Evolutionary conservation across 2,113 vertebrate genomes (phyloP), one percentile per base, ranked within the genome.

Genomic region (Nycticryphes semicollaris): DNA sequence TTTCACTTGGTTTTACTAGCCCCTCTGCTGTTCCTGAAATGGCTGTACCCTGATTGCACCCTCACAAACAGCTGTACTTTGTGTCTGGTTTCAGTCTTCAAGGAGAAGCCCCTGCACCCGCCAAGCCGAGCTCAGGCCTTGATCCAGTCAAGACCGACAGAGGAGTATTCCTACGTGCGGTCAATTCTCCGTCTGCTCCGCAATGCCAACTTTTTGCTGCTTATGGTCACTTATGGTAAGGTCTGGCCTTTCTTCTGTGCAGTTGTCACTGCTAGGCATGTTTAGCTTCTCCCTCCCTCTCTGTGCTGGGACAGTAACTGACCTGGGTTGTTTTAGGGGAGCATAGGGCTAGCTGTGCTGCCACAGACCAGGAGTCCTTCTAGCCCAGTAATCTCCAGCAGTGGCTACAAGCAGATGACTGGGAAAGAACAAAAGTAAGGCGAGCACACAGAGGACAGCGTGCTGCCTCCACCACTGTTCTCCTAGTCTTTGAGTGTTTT

Each of bases 211-310:
- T 99, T 99, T 78, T 95, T 99, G 96, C 97, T 99, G 37, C 98
- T 99, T 28, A 84, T 99, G 96, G 84, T 99, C 95, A 98, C 98
- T 86, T 99, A 99, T 0, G 99, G 99, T 99, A 98, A 97, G 97
- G 68, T 37, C 10, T 82, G 67, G 27, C 39, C n/a, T 57, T 90
- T 80, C 28, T 5, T 43, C 66, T 82, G 31, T 53, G 57, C 68
- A 39, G 20, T 45, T 72, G 43, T 30, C 19, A 4, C 19, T 30
- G 51, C 43, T 73, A 69, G n/a, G 27, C 7, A 13, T 30, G n/a
- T 56, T 74, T 83, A 78, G 43, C 62, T 91, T 90, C 47, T 82
- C 19, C 21, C 30, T 89, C 47, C 3, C 8, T 81, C 31, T 74
- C 66, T 78, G 60, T 82, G 51, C 39, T 25, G 13, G 17, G 39